Base-by-base conservation (phyloP, 1,140 invertebrate species). In the Heliconius hermathena region DNA sequence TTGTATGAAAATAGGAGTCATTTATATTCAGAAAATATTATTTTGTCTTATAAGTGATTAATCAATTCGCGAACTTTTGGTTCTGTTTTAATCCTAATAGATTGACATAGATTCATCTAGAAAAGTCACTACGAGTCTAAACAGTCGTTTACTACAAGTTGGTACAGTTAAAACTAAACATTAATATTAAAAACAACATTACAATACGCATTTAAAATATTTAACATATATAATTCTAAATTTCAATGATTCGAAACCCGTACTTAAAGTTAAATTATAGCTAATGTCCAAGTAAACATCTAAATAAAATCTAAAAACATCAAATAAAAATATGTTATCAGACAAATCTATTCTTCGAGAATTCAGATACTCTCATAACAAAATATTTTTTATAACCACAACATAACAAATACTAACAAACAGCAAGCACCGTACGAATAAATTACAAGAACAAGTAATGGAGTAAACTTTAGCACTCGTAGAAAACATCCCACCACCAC, bases 21-120 rank as follows among this genome's bases (percentile, higher is more conserved):
- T 91, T 92, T 92, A 87, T 90, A 88, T 90, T 92, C 87, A 91
- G 91, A 94, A 94, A 94, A 94, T 94, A 94, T 87, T 88, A 84
- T 87, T 89, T 87, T 85, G 87, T 88, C 81, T 92, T 90, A 84
- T 86, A 85, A 90, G 85, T 90, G 88, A 88, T 77, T 84, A 89
- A 73, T 89, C 88, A 89, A 91, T 92, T 91, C 85, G 81, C 85
- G 83, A 91, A 90, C 86, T 84, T 87, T 92, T 93, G 89, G 88
- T 92, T 92, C 89, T 87, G 85, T 84, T 87, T 87, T 86, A 83
- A 83, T 84, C 87, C 79, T 84, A 84, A 88, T 86, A 88, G 82
- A 89, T 87, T 88, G 88, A 91, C 85, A 86, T 87, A 89, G 80
- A 82, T 89, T 88, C 90, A 91, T 79, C 86, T 90, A 91, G 80